These are phyloP conservation scores for Bicyclus anynana DNA, from an alignment of 1,140 invertebrate species.

Conservation along the genomic window DNA sequence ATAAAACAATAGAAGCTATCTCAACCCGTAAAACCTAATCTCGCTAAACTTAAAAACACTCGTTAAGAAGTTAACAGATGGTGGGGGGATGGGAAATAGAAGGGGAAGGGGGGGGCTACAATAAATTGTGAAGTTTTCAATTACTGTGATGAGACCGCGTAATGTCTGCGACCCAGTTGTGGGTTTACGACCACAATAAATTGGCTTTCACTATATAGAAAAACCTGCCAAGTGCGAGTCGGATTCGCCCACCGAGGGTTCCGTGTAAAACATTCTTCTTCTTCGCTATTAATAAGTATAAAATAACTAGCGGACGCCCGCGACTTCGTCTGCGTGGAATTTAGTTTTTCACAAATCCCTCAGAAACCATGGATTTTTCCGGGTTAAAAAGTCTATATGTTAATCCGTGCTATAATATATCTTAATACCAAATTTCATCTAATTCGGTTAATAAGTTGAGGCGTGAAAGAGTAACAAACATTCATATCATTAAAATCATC, in stretches of 20 bases:
- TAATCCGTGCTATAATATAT: too few species aligned
- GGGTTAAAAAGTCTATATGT: too few species aligned
- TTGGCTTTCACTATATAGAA: not conserved
- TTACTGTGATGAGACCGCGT: constrained; percentile 4
- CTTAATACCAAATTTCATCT: too few species aligned
- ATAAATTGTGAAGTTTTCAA: constrained; percentile 19
- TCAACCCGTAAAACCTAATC: constrained; percentile 1
- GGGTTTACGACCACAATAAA: constrained; percentile 8
- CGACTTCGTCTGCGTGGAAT: too few species aligned
- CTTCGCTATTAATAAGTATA: too few species aligned
- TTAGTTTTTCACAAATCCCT: too few species aligned
- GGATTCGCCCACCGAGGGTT: not conserved
- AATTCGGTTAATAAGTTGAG: too few species aligned
- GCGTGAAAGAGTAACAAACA: too few species aligned
- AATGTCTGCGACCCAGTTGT: constrained; percentile 7
- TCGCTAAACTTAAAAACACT: not conserved
- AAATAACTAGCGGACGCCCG: too few species aligned
- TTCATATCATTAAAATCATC: too few species aligned
- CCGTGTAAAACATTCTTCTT: not conserved
- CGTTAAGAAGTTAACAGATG: constrained; percentile 11
- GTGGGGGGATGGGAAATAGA: too few species aligned
- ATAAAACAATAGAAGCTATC: not conserved
- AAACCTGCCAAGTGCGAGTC: not conserved
- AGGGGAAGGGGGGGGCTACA: not conserved
- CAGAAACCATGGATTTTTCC: too few species aligned